These are phyloP conservation scores for Hypotaenidia okinawae DNA, from an alignment of 2,797 vertebrate species.

Conservation along the genomic window DNA sequence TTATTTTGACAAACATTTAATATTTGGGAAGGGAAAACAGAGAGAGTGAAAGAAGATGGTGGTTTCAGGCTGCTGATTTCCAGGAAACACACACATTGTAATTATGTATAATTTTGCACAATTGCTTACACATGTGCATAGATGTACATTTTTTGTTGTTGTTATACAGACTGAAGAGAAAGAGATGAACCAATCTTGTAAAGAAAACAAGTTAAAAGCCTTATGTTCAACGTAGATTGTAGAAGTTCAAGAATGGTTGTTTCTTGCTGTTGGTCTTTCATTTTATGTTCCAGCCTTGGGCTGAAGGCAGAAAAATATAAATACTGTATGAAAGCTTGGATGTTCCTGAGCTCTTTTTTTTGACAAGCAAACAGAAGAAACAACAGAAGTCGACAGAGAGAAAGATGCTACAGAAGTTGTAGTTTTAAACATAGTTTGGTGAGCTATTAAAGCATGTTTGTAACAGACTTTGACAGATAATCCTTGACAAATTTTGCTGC, in stretches of 20 bases:
- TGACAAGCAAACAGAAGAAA: background rate
- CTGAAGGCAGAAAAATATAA: background rate
- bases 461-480: background rate
- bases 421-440: background rate
- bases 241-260: background rate
- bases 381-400: background rate
- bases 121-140: background rate
- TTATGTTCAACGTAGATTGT: background rate
- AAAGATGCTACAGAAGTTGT: background rate
- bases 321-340: background rate
- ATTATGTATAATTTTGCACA: background rate
- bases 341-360: background rate
- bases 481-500: background rate
- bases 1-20: constrained; percentile 28
- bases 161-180: background rate
- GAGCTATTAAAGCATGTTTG: background rate
- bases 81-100: background rate
- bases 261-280: background rate
- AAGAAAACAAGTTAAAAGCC: background rate
- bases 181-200: background rate
- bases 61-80: background rate
- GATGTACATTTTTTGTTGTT: background rate
- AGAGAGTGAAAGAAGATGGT: background rate
- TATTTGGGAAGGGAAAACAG: background rate
- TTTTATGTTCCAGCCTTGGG: background rate